A percentile compares a stretch with the other conserved stretches of the same genome.
Evolutionary conservation across 2,888 invertebrate species (phyloP).

Genomic region (Anticlea derivata): DNA sequence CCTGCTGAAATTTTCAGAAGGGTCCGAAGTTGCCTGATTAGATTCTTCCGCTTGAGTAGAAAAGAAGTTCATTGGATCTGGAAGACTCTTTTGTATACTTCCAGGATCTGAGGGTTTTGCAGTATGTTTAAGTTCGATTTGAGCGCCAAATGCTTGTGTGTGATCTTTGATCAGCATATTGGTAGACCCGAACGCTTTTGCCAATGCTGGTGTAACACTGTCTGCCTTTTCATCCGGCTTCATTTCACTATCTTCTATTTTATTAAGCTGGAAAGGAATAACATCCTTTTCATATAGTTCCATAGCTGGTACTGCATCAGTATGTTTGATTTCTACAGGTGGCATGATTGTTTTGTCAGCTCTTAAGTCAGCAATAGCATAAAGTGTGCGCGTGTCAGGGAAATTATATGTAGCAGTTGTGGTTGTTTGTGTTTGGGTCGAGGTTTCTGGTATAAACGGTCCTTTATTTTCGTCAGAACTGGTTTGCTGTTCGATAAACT

Average conservation of each 20-base stretch:
- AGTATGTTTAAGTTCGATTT: background rate
- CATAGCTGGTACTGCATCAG: background rate
- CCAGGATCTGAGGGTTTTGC: slow-evolving; percentile 14
- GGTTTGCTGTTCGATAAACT: slow-evolving; percentile 29
- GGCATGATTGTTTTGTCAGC: background rate
- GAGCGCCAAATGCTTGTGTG: slow-evolving; percentile 6
- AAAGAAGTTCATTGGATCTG: slow-evolving; percentile 64
- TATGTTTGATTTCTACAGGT: background rate
- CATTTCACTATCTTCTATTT: background rate
- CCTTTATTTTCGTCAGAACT: slow-evolving; percentile 25
- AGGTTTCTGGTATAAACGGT: slow-evolving; percentile 49
- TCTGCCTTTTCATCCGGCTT: background rate
- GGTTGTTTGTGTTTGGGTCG: slow-evolving; percentile 52
- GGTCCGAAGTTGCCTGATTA: slow-evolving; percentile 10
- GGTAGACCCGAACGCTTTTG: slow-evolving; percentile 9
- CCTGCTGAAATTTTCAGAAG: slow-evolving; percentile 55
- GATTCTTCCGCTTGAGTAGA: slow-evolving; percentile 36
- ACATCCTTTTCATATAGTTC: background rate
- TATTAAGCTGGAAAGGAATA: background rate
- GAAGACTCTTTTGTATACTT: slow-evolving; percentile 34
- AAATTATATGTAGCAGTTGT: slow-evolving; percentile 37
- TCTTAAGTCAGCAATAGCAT: slow-evolving; percentile 1
- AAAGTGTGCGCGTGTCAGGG: slow-evolving; percentile 18
- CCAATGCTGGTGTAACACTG: slow-evolving; percentile 4
- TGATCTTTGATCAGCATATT: slow-evolving; percentile 15